phyloP scores from a whole-genome alignment of 1,140 invertebrate species.

The Lucilia sericata region DNA sequence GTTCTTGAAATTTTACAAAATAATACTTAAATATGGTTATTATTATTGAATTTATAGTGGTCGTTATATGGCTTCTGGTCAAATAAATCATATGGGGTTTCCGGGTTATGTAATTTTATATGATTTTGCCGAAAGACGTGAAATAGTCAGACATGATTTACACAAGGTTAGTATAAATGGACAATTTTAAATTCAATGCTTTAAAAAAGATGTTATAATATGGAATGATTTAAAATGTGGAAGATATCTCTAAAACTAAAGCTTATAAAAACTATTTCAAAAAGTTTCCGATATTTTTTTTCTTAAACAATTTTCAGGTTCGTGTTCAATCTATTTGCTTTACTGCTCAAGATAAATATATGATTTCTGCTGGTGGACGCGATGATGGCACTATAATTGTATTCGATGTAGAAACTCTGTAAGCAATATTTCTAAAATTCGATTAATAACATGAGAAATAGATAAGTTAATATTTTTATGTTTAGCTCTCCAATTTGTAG shows the following conservation, averaged over 20 bases:
- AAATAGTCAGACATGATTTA: slow-evolving; percentile 78
- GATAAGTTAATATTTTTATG: not conserved
- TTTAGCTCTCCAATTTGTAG: slow-evolving; percentile 74
- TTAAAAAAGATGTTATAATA: not conserved
- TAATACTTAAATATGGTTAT: not conserved
- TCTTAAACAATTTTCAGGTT: slow-evolving; percentile 65
- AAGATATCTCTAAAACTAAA: not conserved
- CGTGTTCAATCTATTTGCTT: slow-evolving; percentile 86
- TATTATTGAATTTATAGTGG: slow-evolving; percentile 71
- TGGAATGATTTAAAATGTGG: not conserved
- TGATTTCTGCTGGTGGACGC: slow-evolving; percentile 87
- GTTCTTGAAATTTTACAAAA: not conserved
- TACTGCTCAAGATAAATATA: slow-evolving; percentile 81
- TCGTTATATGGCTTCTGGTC: slow-evolving; percentile 86
- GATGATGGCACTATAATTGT: slow-evolving; percentile 88
- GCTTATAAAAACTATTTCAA: not conserved
- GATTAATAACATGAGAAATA: not conserved
- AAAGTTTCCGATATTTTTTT: not conserved
- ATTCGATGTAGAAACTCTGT: slow-evolving; percentile 76
- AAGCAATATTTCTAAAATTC: slow-evolving; percentile 48
- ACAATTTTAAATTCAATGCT: not conserved
- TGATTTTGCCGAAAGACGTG: slow-evolving; percentile 78
- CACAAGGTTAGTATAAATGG: slow-evolving; percentile 77
- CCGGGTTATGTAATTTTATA: slow-evolving; percentile 89
- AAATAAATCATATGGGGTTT: slow-evolving; percentile 91